A percentile compares a stretch with the other conserved stretches of the same genome.
Evolutionary conservation across 2,888 invertebrate genomes (phyloP).

Genomic region (Lutraria lutraria): DNA sequence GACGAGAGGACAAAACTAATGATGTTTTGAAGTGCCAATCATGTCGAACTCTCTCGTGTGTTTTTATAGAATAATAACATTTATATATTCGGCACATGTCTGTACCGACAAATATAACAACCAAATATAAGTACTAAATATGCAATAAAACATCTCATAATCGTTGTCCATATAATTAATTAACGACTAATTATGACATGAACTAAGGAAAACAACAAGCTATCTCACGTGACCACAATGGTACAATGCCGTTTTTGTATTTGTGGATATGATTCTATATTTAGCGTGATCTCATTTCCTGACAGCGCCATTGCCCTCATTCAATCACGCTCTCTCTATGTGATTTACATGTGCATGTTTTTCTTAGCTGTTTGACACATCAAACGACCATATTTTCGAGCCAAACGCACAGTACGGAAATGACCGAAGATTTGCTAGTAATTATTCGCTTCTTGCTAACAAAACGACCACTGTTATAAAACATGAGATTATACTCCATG

Average conservation of each 20-base stretch:
- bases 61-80: background rate
- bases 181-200: background rate
- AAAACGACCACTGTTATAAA: no score
- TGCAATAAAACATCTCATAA: background rate
- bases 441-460: no score
- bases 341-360: no score
- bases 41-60: background rate
- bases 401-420: no score
- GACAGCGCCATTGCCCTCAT: no score
- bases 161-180: constrained; percentile 6
- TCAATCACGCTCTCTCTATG: no score
- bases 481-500: no score
- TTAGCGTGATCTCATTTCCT: background rate
- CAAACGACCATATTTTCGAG: no score
- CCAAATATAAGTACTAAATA: background rate
- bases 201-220: background rate
- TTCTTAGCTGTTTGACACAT: no score
- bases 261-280: background rate
- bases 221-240: background rate
- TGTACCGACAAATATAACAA: background rate
- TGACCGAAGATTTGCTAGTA: no score
- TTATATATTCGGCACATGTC: background rate
- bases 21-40: no score
- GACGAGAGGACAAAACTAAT: no score
- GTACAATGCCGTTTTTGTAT: background rate